Base-by-base conservation (phyloP, 2,888 invertebrate genomes). In the Eristalis intricaria region DNA sequence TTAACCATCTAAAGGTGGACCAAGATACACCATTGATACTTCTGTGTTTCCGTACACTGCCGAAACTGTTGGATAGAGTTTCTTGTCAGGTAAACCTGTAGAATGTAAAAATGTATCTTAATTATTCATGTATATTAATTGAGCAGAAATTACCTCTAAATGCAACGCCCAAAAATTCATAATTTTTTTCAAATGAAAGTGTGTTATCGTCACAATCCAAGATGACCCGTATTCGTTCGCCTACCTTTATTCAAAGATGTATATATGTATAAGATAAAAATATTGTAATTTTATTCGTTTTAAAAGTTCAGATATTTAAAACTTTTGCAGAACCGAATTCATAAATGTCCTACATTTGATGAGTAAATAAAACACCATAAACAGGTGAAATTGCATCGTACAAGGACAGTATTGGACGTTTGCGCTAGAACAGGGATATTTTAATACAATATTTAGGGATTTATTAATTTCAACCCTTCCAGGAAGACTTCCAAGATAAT, bases 21-120 rank as follows among this genome's bases (percentile, higher is more conserved):
- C 99, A 90, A 99, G 94, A 93, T 99, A 99, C 61, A 99, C 98
- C 99, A 99, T 99, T 50, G 99, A 98, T 58, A 99, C 98, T 95
- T 99, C 99, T 66, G 99, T 99, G 93, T 99, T 99, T 84, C 99
- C 99, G 94, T 99, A 99, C 13, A 99, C 99, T 84, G 99, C 99
- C 68, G 99, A 99, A 73, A 99, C 97, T 84, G 99, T 97, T 84
- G 99, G 99, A 93, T 96, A 99, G 74, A 99, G 94, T 93, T 96
- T 96, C 92, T 97, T 98, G 91, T 97, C 97, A 77, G 99, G 99
- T 92, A 99, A 95, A 90, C 98, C 97, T 97, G 93, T 4, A 90
- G 89, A 4, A 5, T 77, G 5, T 70, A 63, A 3, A 65, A 22
- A 65, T 23, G 19, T 56, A 4, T 23, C 11, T 60, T 60, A 1